Conservation (phyloP, 1,140 invertebrate genomes). For the Drosophila santomea region DNA sequence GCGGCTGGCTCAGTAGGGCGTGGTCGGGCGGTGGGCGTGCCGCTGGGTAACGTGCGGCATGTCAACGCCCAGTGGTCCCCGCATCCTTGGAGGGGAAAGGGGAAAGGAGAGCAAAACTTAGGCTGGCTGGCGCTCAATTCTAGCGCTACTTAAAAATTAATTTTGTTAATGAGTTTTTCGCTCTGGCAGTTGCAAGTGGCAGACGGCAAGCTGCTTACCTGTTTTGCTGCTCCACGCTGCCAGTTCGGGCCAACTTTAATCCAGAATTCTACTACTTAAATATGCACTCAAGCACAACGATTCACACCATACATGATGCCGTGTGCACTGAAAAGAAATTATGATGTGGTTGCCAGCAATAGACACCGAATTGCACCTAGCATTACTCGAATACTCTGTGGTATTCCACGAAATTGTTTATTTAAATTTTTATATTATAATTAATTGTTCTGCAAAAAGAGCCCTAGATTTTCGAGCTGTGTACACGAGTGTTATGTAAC, state of each 20-base stretch:
- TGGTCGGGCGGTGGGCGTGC: not conserved
- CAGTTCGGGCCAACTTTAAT: conserved; percentile 54
- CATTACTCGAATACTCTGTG: too few relatives aligned
- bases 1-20: not conserved
- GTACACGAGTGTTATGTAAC: conserved; percentile 11
- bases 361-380: not conserved
- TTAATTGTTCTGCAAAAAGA: too few relatives aligned
- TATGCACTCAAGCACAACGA: conserved; percentile 15
- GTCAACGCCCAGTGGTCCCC: conserved; percentile 47
- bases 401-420: too few relatives aligned
- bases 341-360: accelerated
- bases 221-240: conserved; percentile 31
- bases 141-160: conserved; percentile 81
- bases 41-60: conserved; percentile 42
- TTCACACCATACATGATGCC: conserved; percentile 12
- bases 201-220: conserved; percentile 66
- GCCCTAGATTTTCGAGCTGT: not conserved
- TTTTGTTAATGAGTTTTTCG: conserved; percentile 83
- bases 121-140: conserved; percentile 69
- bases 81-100: not conserved
- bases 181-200: conserved; percentile 40
- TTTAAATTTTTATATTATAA: not conserved
- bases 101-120: conserved; percentile 42
- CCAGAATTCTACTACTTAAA: conserved; percentile 47
- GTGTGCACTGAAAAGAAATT: conserved; percentile 5